Conservation (phyloP, 1,140 invertebrate genomes). For the Ips nitidus region DNA sequence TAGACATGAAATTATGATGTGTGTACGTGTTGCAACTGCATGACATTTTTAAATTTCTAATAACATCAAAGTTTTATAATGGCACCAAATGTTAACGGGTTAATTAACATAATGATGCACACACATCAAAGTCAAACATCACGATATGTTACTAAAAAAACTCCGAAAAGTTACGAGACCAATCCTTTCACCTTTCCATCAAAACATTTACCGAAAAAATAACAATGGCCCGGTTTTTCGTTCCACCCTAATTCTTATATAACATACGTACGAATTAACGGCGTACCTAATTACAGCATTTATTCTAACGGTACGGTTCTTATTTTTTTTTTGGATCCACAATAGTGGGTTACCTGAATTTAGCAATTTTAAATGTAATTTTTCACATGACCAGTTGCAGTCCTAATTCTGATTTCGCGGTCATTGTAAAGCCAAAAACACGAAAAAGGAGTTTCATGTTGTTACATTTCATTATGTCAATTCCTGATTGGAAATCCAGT, state of each 20-base stretch:
- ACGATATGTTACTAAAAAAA: background rate
- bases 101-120: background rate
- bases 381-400: slow-evolving; percentile 15
- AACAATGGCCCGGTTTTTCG: background rate
- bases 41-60: too few relatives aligned
- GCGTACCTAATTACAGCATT: slow-evolving; percentile 7
- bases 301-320: background rate
- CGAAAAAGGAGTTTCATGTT: too few relatives aligned
- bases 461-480: too few relatives aligned
- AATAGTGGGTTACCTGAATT: slow-evolving; percentile 20
- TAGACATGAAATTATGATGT: too few relatives aligned
- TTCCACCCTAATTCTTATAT: slow-evolving; percentile 17
- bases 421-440: too few relatives aligned
- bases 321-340: slow-evolving; percentile 13
- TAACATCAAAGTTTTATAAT: too few relatives aligned
- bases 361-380: slow-evolving; percentile 17
- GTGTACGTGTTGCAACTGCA: too few relatives aligned
- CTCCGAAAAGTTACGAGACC: background rate
- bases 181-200: background rate
- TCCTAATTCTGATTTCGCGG: background rate
- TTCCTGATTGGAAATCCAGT: too few relatives aligned
- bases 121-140: background rate
- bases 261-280: background rate
- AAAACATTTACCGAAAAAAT: background rate
- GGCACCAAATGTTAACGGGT: background rate